A percentile compares a stretch with the other conserved stretches of the same genome.
phyloP scores from a whole-genome alignment of 2,113 vertebrate genomes.

The Sarotherodon lohbergeri region DNA sequence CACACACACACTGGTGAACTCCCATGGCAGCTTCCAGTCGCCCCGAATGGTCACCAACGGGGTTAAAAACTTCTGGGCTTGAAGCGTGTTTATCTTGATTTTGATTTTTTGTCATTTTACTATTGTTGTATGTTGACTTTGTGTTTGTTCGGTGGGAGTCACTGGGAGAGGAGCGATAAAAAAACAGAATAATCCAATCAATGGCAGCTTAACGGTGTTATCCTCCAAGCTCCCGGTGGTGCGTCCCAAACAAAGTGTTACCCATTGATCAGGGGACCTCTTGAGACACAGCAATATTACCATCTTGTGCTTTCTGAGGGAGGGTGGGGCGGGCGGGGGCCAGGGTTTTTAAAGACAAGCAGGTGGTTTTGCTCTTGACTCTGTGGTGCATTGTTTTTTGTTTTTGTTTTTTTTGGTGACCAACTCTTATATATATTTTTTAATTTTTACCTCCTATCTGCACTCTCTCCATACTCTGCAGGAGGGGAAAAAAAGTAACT shows the following conservation, averaged over 20 bases:
- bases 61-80: slow-evolving; percentile 69
- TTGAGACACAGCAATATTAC: slow-evolving; percentile 81
- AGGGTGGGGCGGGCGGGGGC: slow-evolving; percentile 29
- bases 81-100: slow-evolving; percentile 54
- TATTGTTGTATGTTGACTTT: slow-evolving; percentile 53
- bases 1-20: slow-evolving; percentile 47
- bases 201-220: slow-evolving; percentile 72
- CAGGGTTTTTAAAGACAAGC: slow-evolving; percentile 50
- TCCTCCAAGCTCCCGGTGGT: slow-evolving; percentile 56
- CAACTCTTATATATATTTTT: slow-evolving; percentile 45
- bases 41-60: slow-evolving; percentile 45
- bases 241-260: slow-evolving; percentile 55
- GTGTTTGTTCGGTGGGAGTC: slow-evolving; percentile 61
- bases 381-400: slow-evolving; percentile 71
- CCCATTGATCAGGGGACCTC: slow-evolving; percentile 58
- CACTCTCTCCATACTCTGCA: slow-evolving; percentile 66
- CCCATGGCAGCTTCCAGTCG: slow-evolving; percentile 71
- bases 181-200: slow-evolving; percentile 57
- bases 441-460: slow-evolving; percentile 61
- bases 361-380: slow-evolving; percentile 65
- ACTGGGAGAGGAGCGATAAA: slow-evolving; percentile 66
- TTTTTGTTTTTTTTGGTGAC: slow-evolving; percentile 64
- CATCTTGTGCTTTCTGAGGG: slow-evolving; percentile 72
- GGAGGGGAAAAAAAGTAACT: slow-evolving; percentile 33
- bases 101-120: slow-evolving; percentile 34